These are phyloP conservation scores for Odontamblyopus lacepedii DNA, from an alignment of 2,797 vertebrate genomes.

Conservation along the genomic window DNA sequence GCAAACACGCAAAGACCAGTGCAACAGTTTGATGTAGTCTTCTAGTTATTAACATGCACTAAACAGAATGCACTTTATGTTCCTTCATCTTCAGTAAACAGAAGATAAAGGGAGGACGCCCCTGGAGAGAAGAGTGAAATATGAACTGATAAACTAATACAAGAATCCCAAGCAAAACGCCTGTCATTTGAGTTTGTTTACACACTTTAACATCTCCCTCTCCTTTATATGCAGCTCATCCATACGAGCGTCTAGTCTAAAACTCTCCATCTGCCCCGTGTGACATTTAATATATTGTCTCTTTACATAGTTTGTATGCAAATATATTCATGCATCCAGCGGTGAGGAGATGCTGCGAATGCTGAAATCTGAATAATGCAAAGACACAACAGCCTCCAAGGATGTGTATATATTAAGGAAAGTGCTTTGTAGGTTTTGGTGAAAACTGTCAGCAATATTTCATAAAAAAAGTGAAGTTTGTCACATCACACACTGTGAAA, in stretches of 20 bases:
- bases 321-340: background rate
- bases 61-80: no score
- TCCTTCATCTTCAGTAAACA: no score
- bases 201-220: background rate
- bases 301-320: constrained; percentile 1
- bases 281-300: background rate
- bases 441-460: background rate
- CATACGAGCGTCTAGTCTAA: background rate
- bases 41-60: no score
- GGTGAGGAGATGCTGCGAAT: background rate
- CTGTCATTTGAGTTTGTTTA: background rate
- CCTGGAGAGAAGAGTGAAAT: no score
- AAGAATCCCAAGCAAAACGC: background rate
- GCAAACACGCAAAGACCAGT: no score
- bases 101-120: no score
- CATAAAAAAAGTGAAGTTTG: background rate
- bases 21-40: no score
- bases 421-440: background rate
- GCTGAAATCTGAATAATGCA: background rate
- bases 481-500: background rate
- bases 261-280: background rate
- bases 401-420: background rate
- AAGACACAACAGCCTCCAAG: background rate
- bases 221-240: background rate
- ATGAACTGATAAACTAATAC: no score